Evolutionary conservation across 2,113 vertebrate species (phyloP).

Genomic region (Montifringilla adamsi): DNA sequence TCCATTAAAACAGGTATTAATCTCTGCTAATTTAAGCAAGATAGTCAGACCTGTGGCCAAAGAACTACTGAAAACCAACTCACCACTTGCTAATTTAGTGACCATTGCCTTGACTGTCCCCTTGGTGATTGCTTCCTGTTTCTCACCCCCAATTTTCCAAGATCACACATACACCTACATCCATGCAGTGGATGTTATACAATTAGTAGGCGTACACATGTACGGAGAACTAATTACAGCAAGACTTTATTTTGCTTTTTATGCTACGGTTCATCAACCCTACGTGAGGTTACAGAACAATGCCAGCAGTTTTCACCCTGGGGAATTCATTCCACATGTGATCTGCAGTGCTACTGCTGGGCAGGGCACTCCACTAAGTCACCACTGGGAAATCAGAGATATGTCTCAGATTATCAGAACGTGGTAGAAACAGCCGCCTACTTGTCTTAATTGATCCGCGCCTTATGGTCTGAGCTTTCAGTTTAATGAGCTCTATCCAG

Average conservation of each 20-base stretch:
- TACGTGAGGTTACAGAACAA: conserved; percentile 5
- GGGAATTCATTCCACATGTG: conserved; percentile 62
- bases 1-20: conserved; percentile 59
- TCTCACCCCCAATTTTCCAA: conserved; percentile 55
- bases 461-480: conserved; percentile 99
- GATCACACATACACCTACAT: conserved; percentile 64
- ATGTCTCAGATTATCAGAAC: conserved; percentile 84
- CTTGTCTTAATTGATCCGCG: conserved; percentile 99
- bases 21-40: conserved; percentile 67
- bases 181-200: conserved; percentile 45
- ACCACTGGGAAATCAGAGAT: conserved; percentile 80
- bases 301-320: conserved; percentile 82
- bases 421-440: conserved; percentile 95
- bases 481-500: conserved; percentile 99
- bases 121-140: conserved; percentile 56
- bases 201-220: conserved; percentile 40
- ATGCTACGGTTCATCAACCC: background rate
- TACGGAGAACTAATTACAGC: conserved; percentile 25
- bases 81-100: conserved; percentile 66
- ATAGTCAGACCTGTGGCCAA: conserved; percentile 59
- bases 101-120: conserved; percentile 62
- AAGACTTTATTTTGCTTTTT: background rate
- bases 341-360: conserved; percentile 69
- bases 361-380: conserved; percentile 78
- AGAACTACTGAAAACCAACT: conserved; percentile 62